Conservation (phyloP, 2,888 invertebrate species). For the Aspidapion aeneum region DNA sequence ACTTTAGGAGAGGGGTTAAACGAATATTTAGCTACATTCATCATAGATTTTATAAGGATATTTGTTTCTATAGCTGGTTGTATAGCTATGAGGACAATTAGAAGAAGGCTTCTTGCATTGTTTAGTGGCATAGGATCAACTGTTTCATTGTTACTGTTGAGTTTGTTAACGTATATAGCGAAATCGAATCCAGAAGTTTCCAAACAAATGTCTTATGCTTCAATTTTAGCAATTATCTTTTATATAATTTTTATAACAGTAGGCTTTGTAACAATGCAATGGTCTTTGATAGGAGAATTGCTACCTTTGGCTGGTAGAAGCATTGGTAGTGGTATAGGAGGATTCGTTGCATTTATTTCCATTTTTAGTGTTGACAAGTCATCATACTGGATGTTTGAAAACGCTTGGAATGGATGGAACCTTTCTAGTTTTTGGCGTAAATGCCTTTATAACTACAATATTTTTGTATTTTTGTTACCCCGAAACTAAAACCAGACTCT, state of each 20-base stretch:
- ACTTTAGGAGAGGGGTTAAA: slow-evolving; percentile 59
- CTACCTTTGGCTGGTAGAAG: slow-evolving; percentile 56
- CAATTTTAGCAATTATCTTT: slow-evolving; percentile 51
- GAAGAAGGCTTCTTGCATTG: slow-evolving; percentile 61
- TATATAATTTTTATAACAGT: slow-evolving; percentile 60
- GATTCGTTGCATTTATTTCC: slow-evolving; percentile 60
- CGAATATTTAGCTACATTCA: slow-evolving; percentile 62
- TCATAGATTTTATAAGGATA: slow-evolving; percentile 62
- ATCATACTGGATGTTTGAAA: slow-evolving; percentile 57
- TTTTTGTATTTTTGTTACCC: slow-evolving; percentile 60
- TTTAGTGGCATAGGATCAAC: slow-evolving; percentile 62
- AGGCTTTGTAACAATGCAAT: slow-evolving; percentile 55
- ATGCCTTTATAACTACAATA: slow-evolving; percentile 56
- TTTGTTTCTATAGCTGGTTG: slow-evolving; percentile 62
- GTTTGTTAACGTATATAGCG: slow-evolving; percentile 27
- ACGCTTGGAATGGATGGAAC: slow-evolving; percentile 57
- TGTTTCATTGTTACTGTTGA: slow-evolving; percentile 49
- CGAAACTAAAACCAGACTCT: slow-evolving; percentile 66
- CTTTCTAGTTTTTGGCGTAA: slow-evolving; percentile 59
- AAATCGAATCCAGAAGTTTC: slow-evolving; percentile 34
- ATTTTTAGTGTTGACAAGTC: slow-evolving; percentile 66
- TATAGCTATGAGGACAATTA: slow-evolving; percentile 57
- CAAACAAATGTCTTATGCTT: slow-evolving; percentile 22
- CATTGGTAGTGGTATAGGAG: slow-evolving; percentile 63
- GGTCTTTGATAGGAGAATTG: slow-evolving; percentile 73